Evolutionary conservation across 2,797 vertebrate genomes (phyloP), one percentile per base, ranked within the genome.

Genomic region (Phoeniculus purpureus): DNA sequence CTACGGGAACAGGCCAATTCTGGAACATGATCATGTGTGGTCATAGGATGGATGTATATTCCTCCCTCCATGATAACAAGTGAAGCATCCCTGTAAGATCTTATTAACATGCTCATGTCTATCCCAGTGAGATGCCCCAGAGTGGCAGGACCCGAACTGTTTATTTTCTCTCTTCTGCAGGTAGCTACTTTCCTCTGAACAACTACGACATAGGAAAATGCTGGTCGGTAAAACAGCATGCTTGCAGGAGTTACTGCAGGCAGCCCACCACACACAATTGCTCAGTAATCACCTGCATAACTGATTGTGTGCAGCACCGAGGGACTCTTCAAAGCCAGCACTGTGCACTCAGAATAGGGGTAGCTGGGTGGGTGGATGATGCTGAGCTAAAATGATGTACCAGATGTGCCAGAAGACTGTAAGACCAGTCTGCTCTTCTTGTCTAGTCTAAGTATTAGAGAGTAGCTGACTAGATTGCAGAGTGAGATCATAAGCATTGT

Each of bases 21-120:
- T 67, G 12, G 13, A 82, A 50, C 29, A 21, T 2, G 15, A 34
- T 31, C 67, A 34, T 34, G 48, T 0, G 1, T n/a, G 1, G 31
- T 56, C 40, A 52, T 26, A 54, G 73, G 52, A 66, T 50, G n/a
- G 2, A 1, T 6, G 2, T 29, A 14, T 51, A 7, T 9, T 62
- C 8, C 21, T 3, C 9, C 8, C 26, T 52, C 47, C 34, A 5
- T 3, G 18, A 34, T 2, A 84, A 61, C 23, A 60, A n/a, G 5
- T 55, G 59, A 40, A 68, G 15, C 14, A 37, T 6, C 15, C 7
- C 70, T 7, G 5, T 22, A 19, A 64, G 12, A 29, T 47, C 6
- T 61, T 31, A 13, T 34, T 45, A 32, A 54, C 9, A 21, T 22
- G 16, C 8, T 22, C 10, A 1, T 17, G 6, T 32, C 22, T 50